Evolutionary conservation across 1,140 invertebrate species (phyloP), one percentile per base, ranked within the genome.

Genomic region (Zaprionus africanus): DNA sequence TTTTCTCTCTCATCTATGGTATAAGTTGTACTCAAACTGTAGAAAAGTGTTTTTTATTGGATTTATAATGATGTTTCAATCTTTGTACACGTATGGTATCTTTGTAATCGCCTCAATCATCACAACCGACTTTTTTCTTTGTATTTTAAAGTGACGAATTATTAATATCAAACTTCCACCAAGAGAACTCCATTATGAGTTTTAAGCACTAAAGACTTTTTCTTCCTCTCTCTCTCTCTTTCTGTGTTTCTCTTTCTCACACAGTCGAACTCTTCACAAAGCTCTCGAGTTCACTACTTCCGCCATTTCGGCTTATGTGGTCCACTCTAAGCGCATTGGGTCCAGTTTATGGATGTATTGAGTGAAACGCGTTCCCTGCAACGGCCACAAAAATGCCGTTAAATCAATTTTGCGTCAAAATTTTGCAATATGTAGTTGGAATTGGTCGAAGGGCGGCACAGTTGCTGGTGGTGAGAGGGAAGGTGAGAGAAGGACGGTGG

Each of bases 391-490:
- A 84, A 83, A 84, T 84, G 75, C 66, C 74, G 65, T 81, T 76
- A 53, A 85, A 85, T 84, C 82, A 86, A 86, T 86, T 87, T 86
- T 87, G 83, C 83, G 82, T 78, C 80, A 86, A 77, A 77, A 58
- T 75, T 70, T 72, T 79, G 70, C 72, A 79, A 83, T 80, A 80
- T 80, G 68, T 63, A 73, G 15, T 51, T 15, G 43, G 13, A 38
- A 5, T 12, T 12, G 41, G 11, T 24, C 22, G 49, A 19, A 11
- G 12, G 6, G 28, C 46, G 51, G 13, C 4, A 13, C 15, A 26
- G 26, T 22, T 12, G 36, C 13, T 5, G 36, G 36, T 15, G 36
- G 58, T 11, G 58, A 61, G 22, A 22, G 34, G 15, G 11, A 41
- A 12, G n/a, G n/a, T n/a, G n/a, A n/a, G n/a, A n/a, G 12, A 22